phyloP scores from a whole-genome alignment of 92 coral and sea anemone genomes.

The Zoanthus sociatus region DNA sequence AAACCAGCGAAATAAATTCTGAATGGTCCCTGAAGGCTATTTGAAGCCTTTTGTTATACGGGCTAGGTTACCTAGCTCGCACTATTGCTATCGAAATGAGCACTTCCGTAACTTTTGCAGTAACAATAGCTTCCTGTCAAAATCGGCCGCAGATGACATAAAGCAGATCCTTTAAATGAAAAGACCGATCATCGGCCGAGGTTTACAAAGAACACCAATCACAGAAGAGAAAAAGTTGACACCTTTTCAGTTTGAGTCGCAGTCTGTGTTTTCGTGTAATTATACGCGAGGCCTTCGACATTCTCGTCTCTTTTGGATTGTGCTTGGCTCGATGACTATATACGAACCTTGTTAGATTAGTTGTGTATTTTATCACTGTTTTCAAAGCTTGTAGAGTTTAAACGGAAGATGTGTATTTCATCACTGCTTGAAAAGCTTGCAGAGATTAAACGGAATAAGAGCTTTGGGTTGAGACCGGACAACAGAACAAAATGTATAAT shows the following conservation, averaged over 20 bases:
- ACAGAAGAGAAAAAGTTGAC: slow-evolving; percentile 16
- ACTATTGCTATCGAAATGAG: slow-evolving; percentile 18
- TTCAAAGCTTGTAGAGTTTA: neutral
- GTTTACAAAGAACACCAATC: slow-evolving; percentile 17
- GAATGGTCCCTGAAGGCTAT: no score
- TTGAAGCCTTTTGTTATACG: no score
- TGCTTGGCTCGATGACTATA: neutral
- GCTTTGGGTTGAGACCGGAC: neutral
- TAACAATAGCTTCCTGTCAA: slow-evolving; percentile 13
- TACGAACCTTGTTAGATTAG: slow-evolving; percentile 13
- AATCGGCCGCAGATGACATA: slow-evolving; percentile 13
- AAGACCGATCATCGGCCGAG: slow-evolving; percentile 15
- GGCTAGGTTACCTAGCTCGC: neutral
- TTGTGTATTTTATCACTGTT: slow-evolving; percentile 8
- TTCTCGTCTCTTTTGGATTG: neutral
- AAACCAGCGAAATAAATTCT: no score
- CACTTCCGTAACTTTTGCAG: slow-evolving; percentile 14
- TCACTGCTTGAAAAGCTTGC: neutral
- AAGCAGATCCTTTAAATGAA: slow-evolving; percentile 4
- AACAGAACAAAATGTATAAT: neutral
- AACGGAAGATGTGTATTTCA: slow-evolving; percentile 10
- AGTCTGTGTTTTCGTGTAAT: neutral
- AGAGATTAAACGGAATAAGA: slow-evolving; percentile 4
- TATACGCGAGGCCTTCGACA: neutral
- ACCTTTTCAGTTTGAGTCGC: neutral